A percentile compares a stretch with the other conserved stretches of the same genome.
These are phyloP conservation scores for Sinocyclocheilus grahami DNA, from an alignment of 2,113 vertebrate genomes.

Conservation along the genomic window DNA sequence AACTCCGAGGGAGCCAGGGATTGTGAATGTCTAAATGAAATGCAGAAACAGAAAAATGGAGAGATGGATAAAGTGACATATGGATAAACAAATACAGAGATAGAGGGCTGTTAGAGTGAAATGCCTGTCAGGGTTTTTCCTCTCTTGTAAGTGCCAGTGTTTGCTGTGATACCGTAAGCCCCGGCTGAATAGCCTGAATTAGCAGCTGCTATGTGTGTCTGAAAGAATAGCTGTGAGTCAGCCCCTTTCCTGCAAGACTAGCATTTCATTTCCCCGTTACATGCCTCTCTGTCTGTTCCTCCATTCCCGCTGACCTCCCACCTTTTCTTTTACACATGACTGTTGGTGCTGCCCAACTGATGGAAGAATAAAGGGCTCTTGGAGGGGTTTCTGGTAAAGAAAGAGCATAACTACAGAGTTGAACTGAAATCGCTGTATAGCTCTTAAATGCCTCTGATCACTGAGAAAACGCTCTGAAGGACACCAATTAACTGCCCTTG, in stretches of 20 bases:
- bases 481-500: neutral
- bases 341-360: neutral
- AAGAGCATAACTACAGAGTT: neutral
- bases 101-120: constrained; percentile 20
- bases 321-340: constrained; percentile 18
- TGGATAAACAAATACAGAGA: constrained; percentile 2
- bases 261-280: constrained; percentile 63
- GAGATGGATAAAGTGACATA: neutral
- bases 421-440: neutral
- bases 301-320: constrained; percentile 32
- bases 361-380: constrained; percentile 1
- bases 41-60: neutral
- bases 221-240: constrained; percentile 75
- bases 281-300: constrained; percentile 33
- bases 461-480: neutral
- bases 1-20: constrained; percentile 15
- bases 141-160: constrained; percentile 60
- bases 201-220: constrained; percentile 61
- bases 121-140: constrained; percentile 45
- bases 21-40: constrained; percentile 17
- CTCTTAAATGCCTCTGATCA: neutral
- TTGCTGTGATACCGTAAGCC: constrained; percentile 68
- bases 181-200: constrained; percentile 73
- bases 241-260: constrained; percentile 69
- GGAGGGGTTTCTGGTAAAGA: constrained; percentile 2